These are phyloP conservation scores for Cinclus cinclus DNA, from an alignment of 2,113 vertebrate genomes.

Conservation along the genomic window DNA sequence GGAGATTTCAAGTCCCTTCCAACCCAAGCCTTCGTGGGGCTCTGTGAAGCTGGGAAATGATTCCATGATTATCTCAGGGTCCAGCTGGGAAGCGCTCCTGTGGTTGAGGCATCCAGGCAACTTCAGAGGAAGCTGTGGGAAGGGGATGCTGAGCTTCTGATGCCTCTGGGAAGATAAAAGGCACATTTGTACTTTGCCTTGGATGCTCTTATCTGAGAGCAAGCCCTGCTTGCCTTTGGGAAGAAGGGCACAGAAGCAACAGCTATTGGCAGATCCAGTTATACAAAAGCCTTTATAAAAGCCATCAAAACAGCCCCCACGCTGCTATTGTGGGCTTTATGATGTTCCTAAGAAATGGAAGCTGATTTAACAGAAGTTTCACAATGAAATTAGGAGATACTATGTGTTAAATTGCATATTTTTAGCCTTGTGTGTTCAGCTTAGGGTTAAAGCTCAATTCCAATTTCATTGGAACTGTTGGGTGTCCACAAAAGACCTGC, in stretches of 20 bases:
- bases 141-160: background rate
- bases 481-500: background rate
- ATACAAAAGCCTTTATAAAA: background rate
- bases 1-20: background rate
- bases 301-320: background rate
- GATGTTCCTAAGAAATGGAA: background rate
- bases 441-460: background rate
- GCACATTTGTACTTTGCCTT: background rate
- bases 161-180: background rate
- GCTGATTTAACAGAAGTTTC: background rate
- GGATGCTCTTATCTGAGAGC: background rate
- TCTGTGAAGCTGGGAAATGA: background rate
- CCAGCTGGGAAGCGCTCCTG: background rate
- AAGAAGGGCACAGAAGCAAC: background rate
- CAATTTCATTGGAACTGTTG: background rate
- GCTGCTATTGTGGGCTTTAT: background rate
- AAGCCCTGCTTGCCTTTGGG: background rate
- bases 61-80: background rate
- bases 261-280: background rate
- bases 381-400: background rate
- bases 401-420: background rate
- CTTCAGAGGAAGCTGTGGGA: background rate
- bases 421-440: background rate
- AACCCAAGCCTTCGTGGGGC: background rate
- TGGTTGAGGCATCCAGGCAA: accelerated